phyloP scores from a whole-genome alignment of 2,797 vertebrate species.

The Aselliscus stoliczkanus region DNA sequence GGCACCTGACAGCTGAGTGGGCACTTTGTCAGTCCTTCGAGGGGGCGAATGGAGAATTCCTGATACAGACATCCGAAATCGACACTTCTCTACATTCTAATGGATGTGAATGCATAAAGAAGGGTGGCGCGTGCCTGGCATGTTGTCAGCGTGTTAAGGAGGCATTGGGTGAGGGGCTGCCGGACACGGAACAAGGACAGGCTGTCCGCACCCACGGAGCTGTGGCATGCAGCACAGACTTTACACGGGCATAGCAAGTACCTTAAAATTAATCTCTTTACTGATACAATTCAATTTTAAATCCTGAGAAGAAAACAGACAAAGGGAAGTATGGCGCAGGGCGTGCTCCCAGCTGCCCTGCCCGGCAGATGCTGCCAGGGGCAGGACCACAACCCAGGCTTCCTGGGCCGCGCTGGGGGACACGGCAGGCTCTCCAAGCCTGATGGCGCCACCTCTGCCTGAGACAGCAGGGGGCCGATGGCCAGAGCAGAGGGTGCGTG shows the following conservation, averaged over 20 bases:
- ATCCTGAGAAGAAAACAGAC: slow-evolving; percentile 90
- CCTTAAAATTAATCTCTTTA: slow-evolving; percentile 89
- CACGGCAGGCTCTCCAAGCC: slow-evolving; percentile 26
- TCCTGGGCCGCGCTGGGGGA: neutral
- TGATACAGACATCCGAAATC: rapidly evolving
- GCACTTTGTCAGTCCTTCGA: neutral
- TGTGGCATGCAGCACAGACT: slow-evolving; percentile 85
- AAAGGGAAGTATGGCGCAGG: slow-evolving; percentile 62
- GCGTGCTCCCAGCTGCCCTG: neutral
- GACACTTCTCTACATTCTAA: neutral
- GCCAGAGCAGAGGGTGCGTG: slow-evolving; percentile 32
- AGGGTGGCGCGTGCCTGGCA: slow-evolving; percentile 49
- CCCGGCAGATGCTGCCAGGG: rapidly evolving
- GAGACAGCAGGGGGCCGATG: slow-evolving; percentile 42
- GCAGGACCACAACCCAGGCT: neutral
- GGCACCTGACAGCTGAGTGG: rapidly evolving
- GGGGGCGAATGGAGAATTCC: neutral
- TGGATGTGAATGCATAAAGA: slow-evolving; percentile 27
- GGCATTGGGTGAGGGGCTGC: neutral
- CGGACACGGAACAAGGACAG: neutral
- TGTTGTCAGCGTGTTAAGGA: slow-evolving; percentile 36
- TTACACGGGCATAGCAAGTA: slow-evolving; percentile 88
- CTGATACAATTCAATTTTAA: slow-evolving; percentile 87
- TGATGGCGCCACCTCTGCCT: slow-evolving; percentile 32
- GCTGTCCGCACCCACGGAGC: neutral